Base-by-base conservation (phyloP, 1,140 invertebrate species). In the Littorina saxatilis region DNA sequence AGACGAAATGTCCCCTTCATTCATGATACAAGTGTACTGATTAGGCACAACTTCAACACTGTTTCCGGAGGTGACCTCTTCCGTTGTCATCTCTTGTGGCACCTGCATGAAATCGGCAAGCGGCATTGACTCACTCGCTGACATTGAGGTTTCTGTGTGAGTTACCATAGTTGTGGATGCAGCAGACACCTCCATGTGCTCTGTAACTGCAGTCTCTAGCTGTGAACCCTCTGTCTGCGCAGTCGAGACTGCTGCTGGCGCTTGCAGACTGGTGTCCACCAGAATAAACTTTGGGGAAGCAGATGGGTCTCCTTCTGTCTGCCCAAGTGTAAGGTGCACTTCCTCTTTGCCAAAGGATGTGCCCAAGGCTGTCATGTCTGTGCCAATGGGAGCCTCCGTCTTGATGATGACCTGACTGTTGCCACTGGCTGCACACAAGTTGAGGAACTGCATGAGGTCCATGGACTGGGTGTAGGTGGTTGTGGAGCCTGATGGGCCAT, bases 401-500 rank as follows among this genome's bases (percentile, higher is more conserved):
- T 78, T 78, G 55, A 78, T 58, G 55, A 78, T 63, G 15, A 78
- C 39, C 58, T 78, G 76, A 43, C 58, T 37, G 37, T 43, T 78
- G 2, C 76, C 76, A 47, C 55, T 78, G n/a, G 76, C 76, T n/a
- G 76, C 76, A 78, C 76, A 78, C 39, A 78, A n/a, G n/a, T 58
- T 43, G 4, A 78, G 27, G 4, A 78, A 63, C 55, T 78, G 76
- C 39, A 63, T 20, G 55, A 78, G 39, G 55, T 63, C 55, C 32
- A 63, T 40, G 23, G 76, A 61, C 23, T 52, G 55, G 11, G 74
- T 43, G 37, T 40, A 63, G 58, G 37, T 66, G n/a, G 76, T n/a
- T n/a, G 39, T 13, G 37, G 52, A 15, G 37, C 15, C 20, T n/a
- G 39, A 47, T 29, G 55, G 29, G 3, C 55, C 55, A 58, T 76